Percentiles rank a stretch among this genome's conserved stretches.
These are phyloP conservation scores for Sternarchorhynchus goeldii DNA, from an alignment of 2,797 vertebrate species.

Conservation along the genomic window DNA sequence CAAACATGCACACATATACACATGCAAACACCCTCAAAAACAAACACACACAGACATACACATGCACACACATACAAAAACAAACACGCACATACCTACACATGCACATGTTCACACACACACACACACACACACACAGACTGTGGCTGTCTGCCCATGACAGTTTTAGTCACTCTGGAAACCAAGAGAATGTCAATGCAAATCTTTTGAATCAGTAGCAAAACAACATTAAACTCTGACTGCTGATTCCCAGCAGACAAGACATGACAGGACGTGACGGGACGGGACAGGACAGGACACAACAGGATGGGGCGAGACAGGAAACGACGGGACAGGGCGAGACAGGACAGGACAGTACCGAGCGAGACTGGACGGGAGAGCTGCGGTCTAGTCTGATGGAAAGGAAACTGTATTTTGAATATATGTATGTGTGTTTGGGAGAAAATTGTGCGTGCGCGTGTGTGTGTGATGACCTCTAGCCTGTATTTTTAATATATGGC, in stretches of 20 bases:
- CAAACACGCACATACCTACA: not conserved
- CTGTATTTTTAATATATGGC: constrained; percentile 7
- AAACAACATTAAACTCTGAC: constrained; percentile 28
- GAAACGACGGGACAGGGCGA: too few relatives aligned
- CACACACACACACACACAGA: constrained; percentile 23
- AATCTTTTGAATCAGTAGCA: constrained; percentile 53
- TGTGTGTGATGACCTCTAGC: not conserved
- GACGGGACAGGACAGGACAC: too few relatives aligned
- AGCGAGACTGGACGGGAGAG: not conserved
- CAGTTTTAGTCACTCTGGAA: constrained; percentile 71
- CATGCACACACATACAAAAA: constrained; percentile 3
- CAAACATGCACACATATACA: constrained; percentile 13
- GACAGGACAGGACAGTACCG: too few relatives aligned
- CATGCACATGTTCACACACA: not conserved
- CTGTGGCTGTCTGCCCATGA: constrained; percentile 63
- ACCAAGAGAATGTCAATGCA: constrained; percentile 56
- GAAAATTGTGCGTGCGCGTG: not conserved
- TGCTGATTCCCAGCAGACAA: constrained; percentile 56
- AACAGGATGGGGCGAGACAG: too few relatives aligned
- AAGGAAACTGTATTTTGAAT: constrained; percentile 2
- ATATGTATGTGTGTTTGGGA: too few relatives aligned
- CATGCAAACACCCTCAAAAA: not conserved
- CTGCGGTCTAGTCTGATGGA: constrained; percentile 5
- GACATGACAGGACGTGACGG: constrained; percentile 3
- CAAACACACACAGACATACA: too few relatives aligned